phyloP scores from a whole-genome alignment of 2,888 invertebrate species.

The Cremastinae sp. region DNA sequence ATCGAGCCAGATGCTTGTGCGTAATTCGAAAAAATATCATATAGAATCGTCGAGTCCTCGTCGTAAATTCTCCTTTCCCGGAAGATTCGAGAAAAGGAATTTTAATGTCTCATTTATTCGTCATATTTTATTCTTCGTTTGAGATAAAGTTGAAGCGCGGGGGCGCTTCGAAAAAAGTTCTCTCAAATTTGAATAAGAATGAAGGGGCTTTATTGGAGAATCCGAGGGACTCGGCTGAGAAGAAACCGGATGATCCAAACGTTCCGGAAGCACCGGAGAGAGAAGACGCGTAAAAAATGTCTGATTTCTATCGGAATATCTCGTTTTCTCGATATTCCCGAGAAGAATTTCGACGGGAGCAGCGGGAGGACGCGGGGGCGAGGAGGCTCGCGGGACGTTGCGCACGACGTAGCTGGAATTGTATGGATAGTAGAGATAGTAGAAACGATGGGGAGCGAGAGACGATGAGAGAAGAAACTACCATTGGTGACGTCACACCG shows the following conservation, averaged over 20 bases:
- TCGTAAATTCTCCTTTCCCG: too few species aligned
- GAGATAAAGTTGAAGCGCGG: too few species aligned
- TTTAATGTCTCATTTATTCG: too few species aligned
- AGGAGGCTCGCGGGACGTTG: constrained; percentile 38
- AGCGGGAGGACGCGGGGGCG: constrained; percentile 7
- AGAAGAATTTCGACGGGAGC: constrained; percentile 20
- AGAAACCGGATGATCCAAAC: constrained; percentile 1
- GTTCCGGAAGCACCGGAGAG: constrained; percentile 21
- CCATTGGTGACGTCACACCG: constrained; percentile 74
- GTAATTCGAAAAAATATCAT: too few species aligned
- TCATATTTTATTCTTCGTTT: too few species aligned
- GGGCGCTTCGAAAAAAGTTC: too few species aligned
- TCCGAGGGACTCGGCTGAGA: too few species aligned
- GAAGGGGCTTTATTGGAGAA: too few species aligned
- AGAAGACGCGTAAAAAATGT: constrained; percentile 35
- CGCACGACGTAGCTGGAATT: constrained; percentile 35
- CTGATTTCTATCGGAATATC: constrained; percentile 20
- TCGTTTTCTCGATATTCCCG: constrained; percentile 9
- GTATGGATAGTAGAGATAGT: constrained; percentile 29
- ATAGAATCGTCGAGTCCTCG: too few species aligned
- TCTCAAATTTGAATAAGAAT: too few species aligned
- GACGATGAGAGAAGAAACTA: constrained; percentile 47
- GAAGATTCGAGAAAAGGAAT: too few species aligned
- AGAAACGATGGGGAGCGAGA: constrained; percentile 31
- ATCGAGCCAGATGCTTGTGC: too few species aligned